Evolutionary conservation across 2,113 vertebrate species (phyloP).

Genomic region (Myotis yumanensis): DNA sequence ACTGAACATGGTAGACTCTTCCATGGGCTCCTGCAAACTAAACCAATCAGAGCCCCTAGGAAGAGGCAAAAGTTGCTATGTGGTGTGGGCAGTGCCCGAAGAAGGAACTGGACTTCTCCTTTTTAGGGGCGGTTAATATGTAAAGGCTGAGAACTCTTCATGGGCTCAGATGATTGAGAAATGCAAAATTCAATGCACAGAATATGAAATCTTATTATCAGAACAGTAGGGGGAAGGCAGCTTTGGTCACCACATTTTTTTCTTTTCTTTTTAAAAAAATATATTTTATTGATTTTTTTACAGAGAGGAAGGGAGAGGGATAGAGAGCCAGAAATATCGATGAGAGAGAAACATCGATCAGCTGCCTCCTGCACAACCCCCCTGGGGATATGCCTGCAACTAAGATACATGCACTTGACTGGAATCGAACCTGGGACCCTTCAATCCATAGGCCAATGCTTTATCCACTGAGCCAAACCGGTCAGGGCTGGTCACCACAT

Average conservation of each 20-base stretch:
- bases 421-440: too few species aligned
- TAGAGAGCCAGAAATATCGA: too few species aligned
- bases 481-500: neutral
- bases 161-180: conserved; percentile 6
- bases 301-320: too few species aligned
- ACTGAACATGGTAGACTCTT: neutral
- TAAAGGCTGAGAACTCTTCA: neutral
- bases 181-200: neutral
- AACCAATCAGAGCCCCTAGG: neutral
- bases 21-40: neutral
- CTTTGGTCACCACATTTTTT: neutral
- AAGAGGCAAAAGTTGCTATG: neutral
- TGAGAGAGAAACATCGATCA: too few species aligned
- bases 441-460: too few species aligned
- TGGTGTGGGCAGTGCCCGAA: neutral
- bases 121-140: neutral
- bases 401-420: too few species aligned
- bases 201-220: conserved; percentile 2
- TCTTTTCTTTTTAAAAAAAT: too few species aligned
- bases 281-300: too few species aligned
- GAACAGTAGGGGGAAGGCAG: neutral
- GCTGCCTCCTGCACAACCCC: too few species aligned
- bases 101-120: neutral
- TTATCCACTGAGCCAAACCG: too few species aligned
- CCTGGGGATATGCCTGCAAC: too few species aligned